Conservation (phyloP, 1,140 invertebrate species). For the Aphelinus certus region DNA sequence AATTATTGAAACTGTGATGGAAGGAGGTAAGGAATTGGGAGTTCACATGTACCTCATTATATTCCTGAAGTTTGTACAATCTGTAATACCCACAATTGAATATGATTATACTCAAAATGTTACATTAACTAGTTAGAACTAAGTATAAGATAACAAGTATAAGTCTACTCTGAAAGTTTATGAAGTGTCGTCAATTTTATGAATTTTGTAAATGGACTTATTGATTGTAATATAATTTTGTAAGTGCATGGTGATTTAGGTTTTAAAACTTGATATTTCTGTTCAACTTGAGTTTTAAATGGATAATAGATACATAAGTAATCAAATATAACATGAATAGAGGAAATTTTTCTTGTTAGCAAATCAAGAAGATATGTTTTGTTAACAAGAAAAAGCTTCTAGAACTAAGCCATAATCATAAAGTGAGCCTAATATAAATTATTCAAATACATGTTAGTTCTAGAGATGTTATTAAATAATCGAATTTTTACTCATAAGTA, state of each 20-base stretch:
- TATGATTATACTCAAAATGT: conserved; percentile 99
- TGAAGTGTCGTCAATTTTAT: conserved; percentile 24
- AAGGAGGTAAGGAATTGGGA: conserved; percentile 94
- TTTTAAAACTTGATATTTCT: neutral
- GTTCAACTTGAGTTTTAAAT: no score
- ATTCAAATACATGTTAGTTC: no score
- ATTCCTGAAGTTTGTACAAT: conserved; percentile 99
- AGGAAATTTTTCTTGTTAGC: no score
- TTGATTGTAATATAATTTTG: conserved; percentile 29
- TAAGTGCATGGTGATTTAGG: neutral
- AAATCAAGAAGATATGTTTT: no score
- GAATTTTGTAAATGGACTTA: conserved; percentile 33
- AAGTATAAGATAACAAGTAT: conserved; percentile 38
- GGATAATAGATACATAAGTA: no score
- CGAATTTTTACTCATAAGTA: no score
- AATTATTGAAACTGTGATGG: conserved; percentile 96
- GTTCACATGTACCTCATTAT: conserved; percentile 99
- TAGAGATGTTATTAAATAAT: no score
- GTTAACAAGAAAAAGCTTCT: no score
- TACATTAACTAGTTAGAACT: conserved; percentile 73
- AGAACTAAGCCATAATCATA: no score
- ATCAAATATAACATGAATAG: no score
- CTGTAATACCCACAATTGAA: conserved; percentile 99
- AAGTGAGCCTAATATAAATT: no score
- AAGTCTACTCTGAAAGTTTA: neutral